Evolutionary conservation across 2,888 invertebrate species (phyloP).

Genomic region (Mylabris sibirica): DNA sequence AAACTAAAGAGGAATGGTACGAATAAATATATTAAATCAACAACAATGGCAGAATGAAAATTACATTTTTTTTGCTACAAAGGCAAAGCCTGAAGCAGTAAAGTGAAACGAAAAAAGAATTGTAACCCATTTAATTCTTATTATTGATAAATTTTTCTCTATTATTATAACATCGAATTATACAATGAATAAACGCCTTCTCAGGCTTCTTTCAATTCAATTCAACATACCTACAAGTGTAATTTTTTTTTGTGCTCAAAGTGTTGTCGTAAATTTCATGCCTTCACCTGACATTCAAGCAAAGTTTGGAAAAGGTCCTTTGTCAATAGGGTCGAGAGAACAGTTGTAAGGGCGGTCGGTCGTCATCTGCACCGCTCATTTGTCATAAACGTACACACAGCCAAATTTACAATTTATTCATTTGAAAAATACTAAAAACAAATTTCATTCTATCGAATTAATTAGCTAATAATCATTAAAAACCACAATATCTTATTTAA

Average conservation of each 20-base stretch:
- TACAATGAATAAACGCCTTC: not conserved
- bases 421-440: not conserved
- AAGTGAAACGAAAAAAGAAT: not conserved
- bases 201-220: not conserved
- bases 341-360: not conserved
- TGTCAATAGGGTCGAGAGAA: not conserved
- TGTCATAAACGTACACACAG: not conserved
- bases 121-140: not conserved
- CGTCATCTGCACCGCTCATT: slow-evolving; percentile 5
- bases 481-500: not conserved
- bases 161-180: not conserved
- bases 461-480: not conserved
- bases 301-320: slow-evolving; percentile 4
- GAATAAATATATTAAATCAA: slow-evolving; percentile 12
- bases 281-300: not conserved
- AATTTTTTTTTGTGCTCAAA: not conserved
- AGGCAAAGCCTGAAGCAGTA: not conserved
- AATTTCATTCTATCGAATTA: not conserved
- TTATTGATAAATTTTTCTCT: not conserved
- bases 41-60: not conserved
- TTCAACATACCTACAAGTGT: not conserved
- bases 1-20: not conserved
- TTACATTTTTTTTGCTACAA: not conserved
- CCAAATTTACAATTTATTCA: not conserved
- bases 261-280: slow-evolving; percentile 1